Base-by-base conservation (phyloP, 2,888 invertebrate species). In the Andrena haemorrhoa region DNA sequence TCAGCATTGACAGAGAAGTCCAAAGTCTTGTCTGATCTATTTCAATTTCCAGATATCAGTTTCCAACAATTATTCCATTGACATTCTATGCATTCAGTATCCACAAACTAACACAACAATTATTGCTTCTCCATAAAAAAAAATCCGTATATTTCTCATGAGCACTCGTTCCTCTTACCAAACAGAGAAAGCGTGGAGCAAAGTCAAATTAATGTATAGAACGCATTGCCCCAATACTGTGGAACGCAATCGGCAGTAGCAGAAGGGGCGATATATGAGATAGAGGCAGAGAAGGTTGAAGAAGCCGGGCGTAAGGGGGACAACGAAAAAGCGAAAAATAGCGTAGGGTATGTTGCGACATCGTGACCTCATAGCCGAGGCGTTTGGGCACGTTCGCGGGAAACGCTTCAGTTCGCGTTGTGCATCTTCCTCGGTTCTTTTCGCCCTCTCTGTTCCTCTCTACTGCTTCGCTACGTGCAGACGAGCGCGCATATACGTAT, bases 311-410 rank as follows among this genome's bases (percentile, higher is more conserved):
- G 16, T 51, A 49, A 23, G 61, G 61, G 53, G 78, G 63, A 66
- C n/a, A n/a, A 26, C 8, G 66, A 53, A 60, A 20, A 26, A 61
- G 77, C 78, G 82, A 77, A 76, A 83, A 82, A 81, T 74, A 86
- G 82, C 82, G 70, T 58, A 47, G 63, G 53, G 49, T 41, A 82
- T 82, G 64, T 88, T 83, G 84, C 86, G 87, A 84, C 87, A 87
- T 78, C 20, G 80, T 80, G 80, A 88, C 88, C 88, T 88, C 88
- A 88, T 88, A 84, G 79, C 75, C 75, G 72, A 85, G 75, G 72
- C 79, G 79, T 88, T 88, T 88, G 83, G 85, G 82, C 78, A 73
- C 78, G 70, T 83, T 58, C 64, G 75, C 64, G 41, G 56, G 53
- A 8, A 61, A 31, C 74, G 63, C 78, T 79, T 79, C 78, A 33